Evolutionary conservation across 2,113 vertebrate genomes (phyloP).

Genomic region (Eulemur rufifrons): DNA sequence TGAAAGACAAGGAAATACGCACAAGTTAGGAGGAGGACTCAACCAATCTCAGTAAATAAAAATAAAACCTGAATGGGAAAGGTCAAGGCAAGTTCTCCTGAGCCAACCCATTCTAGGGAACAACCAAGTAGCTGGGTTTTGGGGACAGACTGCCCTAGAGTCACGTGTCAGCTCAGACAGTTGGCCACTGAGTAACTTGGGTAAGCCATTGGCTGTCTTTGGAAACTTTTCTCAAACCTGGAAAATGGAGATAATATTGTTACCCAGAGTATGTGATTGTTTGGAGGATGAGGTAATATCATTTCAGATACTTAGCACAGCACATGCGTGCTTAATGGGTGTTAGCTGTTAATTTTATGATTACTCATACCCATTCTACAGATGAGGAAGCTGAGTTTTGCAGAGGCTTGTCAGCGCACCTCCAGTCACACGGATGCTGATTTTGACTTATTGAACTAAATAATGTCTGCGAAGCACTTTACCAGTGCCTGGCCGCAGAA

Average conservation of each 20-base stretch:
- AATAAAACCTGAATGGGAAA: no score
- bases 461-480: neutral
- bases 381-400: neutral
- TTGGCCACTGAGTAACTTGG: neutral
- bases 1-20: neutral
- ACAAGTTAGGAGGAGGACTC: neutral
- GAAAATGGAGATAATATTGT: neutral
- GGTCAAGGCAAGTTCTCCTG: neutral
- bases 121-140: neutral
- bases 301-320: neutral
- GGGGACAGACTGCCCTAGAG: neutral
- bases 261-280: neutral
- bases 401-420: neutral
- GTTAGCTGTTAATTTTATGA: neutral
- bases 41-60: no score
- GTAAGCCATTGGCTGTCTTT: neutral
- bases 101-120: neutral
- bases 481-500: neutral
- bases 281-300: neutral
- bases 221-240: neutral
- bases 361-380: neutral
- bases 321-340: neutral
- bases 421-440: neutral
- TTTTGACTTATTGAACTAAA: neutral
- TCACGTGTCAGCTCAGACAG: neutral